Evolutionary conservation across 2,888 invertebrate species (phyloP), one percentile per base, ranked within the genome.

Genomic region (Danaus chrysippus): DNA sequence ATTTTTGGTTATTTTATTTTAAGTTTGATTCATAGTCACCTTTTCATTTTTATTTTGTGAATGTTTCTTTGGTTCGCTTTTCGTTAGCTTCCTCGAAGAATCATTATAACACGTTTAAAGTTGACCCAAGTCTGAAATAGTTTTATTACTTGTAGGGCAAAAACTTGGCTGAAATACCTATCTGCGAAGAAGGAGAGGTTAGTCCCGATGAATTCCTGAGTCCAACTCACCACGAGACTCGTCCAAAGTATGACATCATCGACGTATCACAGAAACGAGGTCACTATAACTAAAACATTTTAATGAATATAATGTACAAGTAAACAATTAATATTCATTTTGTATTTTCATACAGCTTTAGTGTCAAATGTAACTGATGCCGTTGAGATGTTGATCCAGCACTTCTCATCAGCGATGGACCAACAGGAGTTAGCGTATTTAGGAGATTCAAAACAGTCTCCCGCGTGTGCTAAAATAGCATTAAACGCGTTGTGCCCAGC

Each of bases 401-500:
- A 95, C 81, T 94, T 95, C 75, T 93, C 94, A 1, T 79, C 93
- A 13, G 93, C 93, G 42, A 93, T 93, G 56, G 93, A 93, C 72
- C 93, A 93, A 74, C 88, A 90, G 19, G 94, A 94, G 77, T 77
- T 93, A 63, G 91, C 91, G 15, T 86, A 86, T 68, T 79, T 93
- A 43, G 93, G 93, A 49, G 93, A 93, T 76, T 92, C 93, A 0
- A 87, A 85, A 68, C 78, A 91, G 62, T 93, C 93, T 62, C 93
- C 94, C 12, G 91, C 93, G 34, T 94, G 94, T 74, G 94, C 95
- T 9, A 94, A 95, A 79, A 92, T 96, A 57, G 94, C 95, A 34
- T 85, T 97, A 41, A 94, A 94, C 59, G 93, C 93, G 54, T 86
- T 98, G 46, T 97, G 97, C 78, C 96, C 97, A 1, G 95, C 97